These are phyloP conservation scores for Cepaea nemoralis DNA, from an alignment of 1,140 invertebrate species.

Conservation along the genomic window DNA sequence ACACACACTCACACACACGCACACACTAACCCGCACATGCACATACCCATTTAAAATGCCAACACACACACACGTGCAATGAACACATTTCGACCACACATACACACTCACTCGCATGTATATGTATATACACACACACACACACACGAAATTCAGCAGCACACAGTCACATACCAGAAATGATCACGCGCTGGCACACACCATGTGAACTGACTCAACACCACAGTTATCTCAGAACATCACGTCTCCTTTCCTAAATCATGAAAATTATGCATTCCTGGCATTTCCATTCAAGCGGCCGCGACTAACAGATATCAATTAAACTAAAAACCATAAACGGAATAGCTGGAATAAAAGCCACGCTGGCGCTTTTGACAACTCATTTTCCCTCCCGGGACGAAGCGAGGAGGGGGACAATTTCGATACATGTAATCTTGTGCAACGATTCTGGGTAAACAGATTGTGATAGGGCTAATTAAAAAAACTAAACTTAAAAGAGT, in stretches of 20 bases:
- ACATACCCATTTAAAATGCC: too few species aligned
- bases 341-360: not conserved
- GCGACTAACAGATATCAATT: not conserved
- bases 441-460: conserved; percentile 4
- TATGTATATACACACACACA: too few species aligned
- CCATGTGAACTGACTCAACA: not conserved
- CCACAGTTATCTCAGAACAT: not conserved
- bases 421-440: not conserved
- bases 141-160: too few species aligned
- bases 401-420: not conserved
- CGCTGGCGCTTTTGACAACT: not conserved
- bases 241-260: not conserved
- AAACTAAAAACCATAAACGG: not conserved
- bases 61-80: not conserved
- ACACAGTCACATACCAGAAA: not conserved
- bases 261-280: conserved; percentile 1
- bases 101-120: not conserved
- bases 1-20: not conserved
- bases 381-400: not conserved
- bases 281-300: conserved; percentile 5
- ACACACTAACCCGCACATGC: too few species aligned
- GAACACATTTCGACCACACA: too few species aligned
- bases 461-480: conserved; percentile 7
- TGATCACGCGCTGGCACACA: not conserved
- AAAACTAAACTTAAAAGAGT: not conserved